Evolutionary conservation across 2,113 vertebrate species (phyloP).

Genomic region (Lota lota): DNA sequence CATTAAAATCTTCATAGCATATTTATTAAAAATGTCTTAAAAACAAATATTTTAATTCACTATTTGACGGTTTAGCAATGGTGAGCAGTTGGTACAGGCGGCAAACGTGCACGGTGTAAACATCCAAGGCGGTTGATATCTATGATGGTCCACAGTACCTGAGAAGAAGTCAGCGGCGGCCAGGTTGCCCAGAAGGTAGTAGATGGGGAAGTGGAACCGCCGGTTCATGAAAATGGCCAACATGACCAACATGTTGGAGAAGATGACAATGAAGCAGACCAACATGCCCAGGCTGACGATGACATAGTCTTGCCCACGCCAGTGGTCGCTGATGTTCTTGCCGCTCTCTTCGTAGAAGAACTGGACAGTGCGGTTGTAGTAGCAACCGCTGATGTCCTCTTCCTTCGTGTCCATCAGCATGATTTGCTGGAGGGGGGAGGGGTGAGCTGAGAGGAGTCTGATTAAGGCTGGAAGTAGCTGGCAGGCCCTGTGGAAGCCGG

Average conservation of each 20-base stretch:
- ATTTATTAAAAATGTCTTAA: too few relatives aligned
- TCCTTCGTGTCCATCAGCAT: slow-evolving; percentile 46
- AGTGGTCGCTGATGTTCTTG: slow-evolving; percentile 61
- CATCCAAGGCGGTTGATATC: too few relatives aligned
- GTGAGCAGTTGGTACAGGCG: too few relatives aligned
- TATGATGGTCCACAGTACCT: slow-evolving; percentile 42
- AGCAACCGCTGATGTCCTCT: slow-evolving; percentile 4
- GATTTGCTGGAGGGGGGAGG: neutral
- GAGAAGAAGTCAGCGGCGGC: slow-evolving; percentile 92
- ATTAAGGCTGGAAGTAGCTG: too few relatives aligned
- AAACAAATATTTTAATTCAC: too few relatives aligned
- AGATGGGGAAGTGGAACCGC: slow-evolving; percentile 93
- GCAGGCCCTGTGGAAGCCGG: neutral
- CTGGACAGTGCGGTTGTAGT: slow-evolving; percentile 26
- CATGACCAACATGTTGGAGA: slow-evolving; percentile 91
- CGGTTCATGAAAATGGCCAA: slow-evolving; percentile 87
- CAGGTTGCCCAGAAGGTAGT: slow-evolving; percentile 92
- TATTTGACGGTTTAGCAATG: too few relatives aligned
- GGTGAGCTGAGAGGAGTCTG: neutral
- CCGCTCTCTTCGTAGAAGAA: slow-evolving; percentile 61
- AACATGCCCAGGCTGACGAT: slow-evolving; percentile 89
- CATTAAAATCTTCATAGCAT: too few relatives aligned
- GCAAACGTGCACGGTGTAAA: too few relatives aligned
- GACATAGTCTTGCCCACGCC: slow-evolving; percentile 50
- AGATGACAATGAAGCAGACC: slow-evolving; percentile 88